Percentiles rank a stretch among this genome's conserved stretches.
Conservation (phyloP, 2,113 vertebrate species). For the Corvus hawaiiensis region DNA sequence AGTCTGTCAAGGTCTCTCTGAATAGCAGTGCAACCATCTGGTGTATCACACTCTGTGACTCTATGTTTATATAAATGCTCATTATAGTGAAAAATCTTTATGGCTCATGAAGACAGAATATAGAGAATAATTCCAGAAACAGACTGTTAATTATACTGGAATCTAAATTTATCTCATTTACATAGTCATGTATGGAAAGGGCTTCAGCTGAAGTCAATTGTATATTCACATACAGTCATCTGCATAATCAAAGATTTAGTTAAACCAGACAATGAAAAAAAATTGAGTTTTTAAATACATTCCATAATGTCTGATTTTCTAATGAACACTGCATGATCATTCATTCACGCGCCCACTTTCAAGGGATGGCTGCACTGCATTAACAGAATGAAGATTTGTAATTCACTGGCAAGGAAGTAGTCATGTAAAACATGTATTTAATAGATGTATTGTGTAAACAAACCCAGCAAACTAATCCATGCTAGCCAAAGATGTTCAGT, state of each 20-base stretch:
- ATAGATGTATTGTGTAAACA: neutral
- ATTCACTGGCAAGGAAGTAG: neutral
- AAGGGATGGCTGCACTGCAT: neutral
- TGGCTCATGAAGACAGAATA: neutral
- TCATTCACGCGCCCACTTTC: neutral
- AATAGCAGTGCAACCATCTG: neutral
- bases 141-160: neutral
- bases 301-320: neutral
- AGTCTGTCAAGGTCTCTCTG: neutral
- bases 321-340: neutral
- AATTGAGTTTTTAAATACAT: neutral
- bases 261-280: neutral
- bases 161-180: neutral
- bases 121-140: neutral
- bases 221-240: neutral
- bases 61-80: neutral
- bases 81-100: neutral
- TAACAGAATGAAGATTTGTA: neutral
- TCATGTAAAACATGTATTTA: neutral
- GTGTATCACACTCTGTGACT: neutral
- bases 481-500: neutral
- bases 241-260: neutral
- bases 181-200: neutral
- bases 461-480: neutral
- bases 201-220: neutral